A percentile compares a stretch with the other conserved stretches of the same genome.
phyloP scores from a whole-genome alignment of 2,113 vertebrate species.

The Pteropus alecto region DNA sequence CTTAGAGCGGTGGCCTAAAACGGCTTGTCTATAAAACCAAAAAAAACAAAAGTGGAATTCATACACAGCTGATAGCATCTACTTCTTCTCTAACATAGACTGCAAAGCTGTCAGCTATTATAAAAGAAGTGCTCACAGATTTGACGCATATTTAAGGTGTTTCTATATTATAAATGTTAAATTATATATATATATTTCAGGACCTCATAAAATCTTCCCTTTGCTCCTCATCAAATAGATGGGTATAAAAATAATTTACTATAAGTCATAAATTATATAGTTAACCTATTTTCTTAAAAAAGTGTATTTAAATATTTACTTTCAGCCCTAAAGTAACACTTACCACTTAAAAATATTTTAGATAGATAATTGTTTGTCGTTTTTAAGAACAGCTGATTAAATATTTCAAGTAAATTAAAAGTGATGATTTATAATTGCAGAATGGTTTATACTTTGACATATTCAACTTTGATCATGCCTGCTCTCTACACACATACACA shows the following conservation, averaged over 20 bases:
- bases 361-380: background rate
- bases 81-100: background rate
- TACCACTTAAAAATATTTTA: background rate
- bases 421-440: background rate
- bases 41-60: background rate
- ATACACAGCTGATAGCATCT: background rate
- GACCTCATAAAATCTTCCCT: background rate
- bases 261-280: background rate
- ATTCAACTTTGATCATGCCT: background rate
- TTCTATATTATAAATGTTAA: background rate
- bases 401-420: slow-evolving; percentile 21
- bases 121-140: background rate
- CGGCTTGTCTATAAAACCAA: background rate
- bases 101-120: background rate
- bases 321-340: background rate
- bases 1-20: background rate
- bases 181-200: background rate
- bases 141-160: background rate
- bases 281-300: slow-evolving; percentile 1
- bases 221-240: background rate
- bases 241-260: background rate
- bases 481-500: background rate
- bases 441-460: background rate
- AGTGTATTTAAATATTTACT: slow-evolving; percentile 6
- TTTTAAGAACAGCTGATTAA: background rate